phyloP scores from a whole-genome alignment of 2,888 invertebrate species.

The Chloromyia formosa region DNA sequence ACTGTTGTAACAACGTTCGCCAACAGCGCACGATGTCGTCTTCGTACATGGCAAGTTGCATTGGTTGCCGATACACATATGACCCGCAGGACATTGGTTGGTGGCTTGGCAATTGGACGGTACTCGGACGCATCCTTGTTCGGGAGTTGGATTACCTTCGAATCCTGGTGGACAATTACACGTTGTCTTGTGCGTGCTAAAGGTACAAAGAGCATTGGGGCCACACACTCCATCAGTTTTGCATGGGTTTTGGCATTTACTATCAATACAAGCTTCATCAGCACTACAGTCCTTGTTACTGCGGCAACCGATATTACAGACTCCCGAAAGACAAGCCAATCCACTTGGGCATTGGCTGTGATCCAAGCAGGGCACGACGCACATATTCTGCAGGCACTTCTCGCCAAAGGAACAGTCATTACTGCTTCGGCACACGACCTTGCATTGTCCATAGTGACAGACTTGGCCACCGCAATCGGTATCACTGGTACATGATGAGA shows the following conservation, averaged over 20 bases:
- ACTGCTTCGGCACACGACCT: constrained; percentile 78
- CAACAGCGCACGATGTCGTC: constrained; percentile 79
- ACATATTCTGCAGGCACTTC: constrained; percentile 79
- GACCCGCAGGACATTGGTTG: constrained; percentile 78
- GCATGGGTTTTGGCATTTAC: constrained; percentile 87
- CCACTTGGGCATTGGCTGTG: constrained; percentile 82
- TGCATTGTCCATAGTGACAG: constrained; percentile 85
- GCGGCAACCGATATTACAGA: constrained; percentile 85
- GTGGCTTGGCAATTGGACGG: constrained; percentile 75
- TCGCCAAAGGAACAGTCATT: constrained; percentile 84
- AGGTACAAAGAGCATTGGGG: constrained; percentile 83
- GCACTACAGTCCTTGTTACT: constrained; percentile 81
- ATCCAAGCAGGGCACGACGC: constrained; percentile 80
- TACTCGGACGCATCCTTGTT: constrained; percentile 88
- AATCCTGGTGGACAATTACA: constrained; percentile 88
- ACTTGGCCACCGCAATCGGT: constrained; percentile 80
- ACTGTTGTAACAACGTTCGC: constrained; percentile 82
- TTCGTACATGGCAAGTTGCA: constrained; percentile 83
- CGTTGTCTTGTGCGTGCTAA: constrained; percentile 76
- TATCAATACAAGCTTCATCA: constrained; percentile 83
- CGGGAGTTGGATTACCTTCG: constrained; percentile 85
- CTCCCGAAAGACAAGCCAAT: constrained; percentile 82
- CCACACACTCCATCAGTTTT: constrained; percentile 79
- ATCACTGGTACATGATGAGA: constrained; percentile 74
- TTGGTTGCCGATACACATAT: constrained; percentile 79